phyloP scores from a whole-genome alignment of 1,140 invertebrate species.

The Liolophura sinensis region DNA sequence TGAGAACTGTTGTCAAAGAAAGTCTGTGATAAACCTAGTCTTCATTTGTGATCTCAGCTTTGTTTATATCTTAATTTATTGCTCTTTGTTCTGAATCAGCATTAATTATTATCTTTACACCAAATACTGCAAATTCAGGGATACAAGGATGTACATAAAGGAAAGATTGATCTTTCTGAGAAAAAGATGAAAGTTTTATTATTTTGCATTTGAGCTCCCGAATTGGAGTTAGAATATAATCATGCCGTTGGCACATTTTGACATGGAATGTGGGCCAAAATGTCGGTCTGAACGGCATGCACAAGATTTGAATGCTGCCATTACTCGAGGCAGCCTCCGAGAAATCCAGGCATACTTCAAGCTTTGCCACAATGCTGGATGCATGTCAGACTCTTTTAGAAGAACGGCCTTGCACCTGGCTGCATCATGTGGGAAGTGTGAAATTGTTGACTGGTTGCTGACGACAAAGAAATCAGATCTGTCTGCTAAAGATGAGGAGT shows the following conservation, averaged over 20 bases:
- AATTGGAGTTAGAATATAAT: neutral
- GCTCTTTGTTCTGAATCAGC: too few relatives aligned
- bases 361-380: constrained; percentile 65
- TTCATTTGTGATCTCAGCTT: neutral
- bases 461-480: constrained; percentile 65
- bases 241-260: constrained; percentile 10
- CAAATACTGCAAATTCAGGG: too few relatives aligned
- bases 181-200: neutral
- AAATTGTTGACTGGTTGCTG: constrained; percentile 71
- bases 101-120: too few relatives aligned
- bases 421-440: constrained; percentile 67
- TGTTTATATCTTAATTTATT: too few relatives aligned
- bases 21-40: neutral
- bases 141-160: too few relatives aligned
- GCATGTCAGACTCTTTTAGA: constrained; percentile 60
- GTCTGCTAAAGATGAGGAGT: constrained; percentile 70
- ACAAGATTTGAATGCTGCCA: constrained; percentile 64
- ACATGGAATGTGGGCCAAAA: constrained; percentile 51
- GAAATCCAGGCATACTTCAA: constrained; percentile 60
- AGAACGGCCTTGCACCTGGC: constrained; percentile 72
- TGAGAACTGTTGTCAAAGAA: neutral
- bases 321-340: constrained; percentile 62
- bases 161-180: too few relatives aligned
- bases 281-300: constrained; percentile 69
- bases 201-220: neutral